Percentiles rank a stretch among this genome's conserved stretches.
Conservation (phyloP, 1,140 invertebrate species). For the Physella acuta region DNA sequence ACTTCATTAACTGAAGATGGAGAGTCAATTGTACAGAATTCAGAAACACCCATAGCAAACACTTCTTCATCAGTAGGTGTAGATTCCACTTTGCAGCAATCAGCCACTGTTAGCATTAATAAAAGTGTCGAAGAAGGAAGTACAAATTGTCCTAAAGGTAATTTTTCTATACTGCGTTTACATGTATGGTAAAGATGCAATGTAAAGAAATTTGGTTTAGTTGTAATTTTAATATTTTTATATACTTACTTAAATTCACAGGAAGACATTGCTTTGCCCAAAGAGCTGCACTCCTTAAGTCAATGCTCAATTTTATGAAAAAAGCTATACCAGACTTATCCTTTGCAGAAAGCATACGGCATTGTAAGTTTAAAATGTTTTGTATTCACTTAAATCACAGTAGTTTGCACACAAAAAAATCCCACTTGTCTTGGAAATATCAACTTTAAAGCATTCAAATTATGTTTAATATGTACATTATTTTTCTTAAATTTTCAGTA, state of each 20-base stretch:
- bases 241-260: slow-evolving; percentile 26
- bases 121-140: not conserved
- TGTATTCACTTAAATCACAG: too few relatives aligned
- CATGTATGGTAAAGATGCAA: too few relatives aligned
- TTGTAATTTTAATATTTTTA: not conserved
- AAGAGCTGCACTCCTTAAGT: slow-evolving; percentile 81
- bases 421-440: too few relatives aligned
- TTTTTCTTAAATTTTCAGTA: slow-evolving; percentile 61
- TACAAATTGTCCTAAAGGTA: slow-evolving; percentile 3
- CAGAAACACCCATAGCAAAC: not conserved
- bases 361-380: slow-evolving; percentile 66
- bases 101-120: not conserved
- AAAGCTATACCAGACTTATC: slow-evolving; percentile 72
- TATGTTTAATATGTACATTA: too few relatives aligned
- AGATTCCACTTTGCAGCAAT: slow-evolving; percentile 18
- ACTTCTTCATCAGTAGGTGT: slow-evolving; percentile 18
- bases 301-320: slow-evolving; percentile 87
- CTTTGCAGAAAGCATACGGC: slow-evolving; percentile 82
- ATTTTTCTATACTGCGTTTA: too few relatives aligned
- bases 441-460: too few relatives aligned
- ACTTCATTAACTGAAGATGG: slow-evolving; percentile 32
- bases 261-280: slow-evolving; percentile 74
- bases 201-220: slow-evolving; percentile 1
- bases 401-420: too few relatives aligned
- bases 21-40: not conserved